A percentile compares a stretch with the other conserved stretches of the same genome.
These are phyloP conservation scores for Ancistrus triradiatus DNA, from an alignment of 2,113 vertebrate genomes.

Conservation along the genomic window DNA sequence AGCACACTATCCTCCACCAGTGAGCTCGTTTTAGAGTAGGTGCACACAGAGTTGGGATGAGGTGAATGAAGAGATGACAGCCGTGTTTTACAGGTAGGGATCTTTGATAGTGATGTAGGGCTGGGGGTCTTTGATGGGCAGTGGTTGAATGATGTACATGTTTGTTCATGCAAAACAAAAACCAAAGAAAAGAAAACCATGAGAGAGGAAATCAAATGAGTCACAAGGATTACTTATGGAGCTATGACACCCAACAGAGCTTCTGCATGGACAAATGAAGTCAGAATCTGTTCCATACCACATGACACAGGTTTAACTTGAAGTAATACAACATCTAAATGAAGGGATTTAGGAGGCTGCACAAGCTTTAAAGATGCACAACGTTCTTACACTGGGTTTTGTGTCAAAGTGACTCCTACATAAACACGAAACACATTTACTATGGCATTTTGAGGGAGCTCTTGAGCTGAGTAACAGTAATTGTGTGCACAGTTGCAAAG, in stretches of 20 bases:
- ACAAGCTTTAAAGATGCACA: too few species aligned
- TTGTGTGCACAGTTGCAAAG: constrained; percentile 8
- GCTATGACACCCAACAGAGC: too few species aligned
- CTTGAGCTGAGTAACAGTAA: too few species aligned
- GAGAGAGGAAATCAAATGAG: neutral
- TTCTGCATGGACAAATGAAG: too few species aligned
- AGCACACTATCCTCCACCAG: constrained; percentile 67
- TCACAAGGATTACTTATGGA: too few species aligned
- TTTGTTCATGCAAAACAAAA: constrained; percentile 20
- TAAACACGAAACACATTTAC: neutral
- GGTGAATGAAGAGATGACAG: constrained; percentile 67
- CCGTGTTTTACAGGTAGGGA: constrained; percentile 80
- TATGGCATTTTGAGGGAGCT: neutral
- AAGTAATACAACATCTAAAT: too few species aligned
- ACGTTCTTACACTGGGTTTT: too few species aligned
- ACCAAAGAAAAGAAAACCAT: neutral
- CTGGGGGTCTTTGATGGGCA: constrained; percentile 75
- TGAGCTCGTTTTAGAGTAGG: constrained; percentile 63
- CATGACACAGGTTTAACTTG: too few species aligned
- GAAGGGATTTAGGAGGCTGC: too few species aligned
- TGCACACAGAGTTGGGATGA: constrained; percentile 72
- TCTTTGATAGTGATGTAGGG: constrained; percentile 82
- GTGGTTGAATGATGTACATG: constrained; percentile 49
- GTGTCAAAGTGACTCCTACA: too few species aligned
- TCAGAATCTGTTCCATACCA: too few species aligned